Percentiles rank a stretch among this genome's conserved stretches.
Evolutionary conservation across 2,797 vertebrate genomes (phyloP).

Genomic region (Cirrhinus molitorella): DNA sequence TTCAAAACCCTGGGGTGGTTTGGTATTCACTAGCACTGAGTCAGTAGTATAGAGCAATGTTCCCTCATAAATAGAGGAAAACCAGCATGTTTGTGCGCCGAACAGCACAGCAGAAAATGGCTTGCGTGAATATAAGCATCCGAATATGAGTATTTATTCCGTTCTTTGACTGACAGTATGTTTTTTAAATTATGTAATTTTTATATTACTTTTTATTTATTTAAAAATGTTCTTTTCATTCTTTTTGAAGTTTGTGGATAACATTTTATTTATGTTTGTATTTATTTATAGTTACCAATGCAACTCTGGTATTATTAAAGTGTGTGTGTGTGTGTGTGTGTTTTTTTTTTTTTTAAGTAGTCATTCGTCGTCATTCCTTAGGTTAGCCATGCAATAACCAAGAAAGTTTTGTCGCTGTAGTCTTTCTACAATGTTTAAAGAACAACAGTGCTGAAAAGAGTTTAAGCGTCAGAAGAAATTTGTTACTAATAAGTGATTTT

Average conservation of each 20-base stretch:
- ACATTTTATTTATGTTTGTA: too few species aligned
- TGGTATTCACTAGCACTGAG: conserved; percentile 19
- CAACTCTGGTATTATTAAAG: too few species aligned
- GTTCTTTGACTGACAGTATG: background rate
- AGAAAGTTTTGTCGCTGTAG: background rate
- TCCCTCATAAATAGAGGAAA: conserved; percentile 1
- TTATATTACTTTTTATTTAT: background rate
- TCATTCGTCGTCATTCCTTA: too few species aligned
- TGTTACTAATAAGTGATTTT: too few species aligned
- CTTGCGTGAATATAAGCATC: background rate
- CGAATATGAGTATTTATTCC: background rate
- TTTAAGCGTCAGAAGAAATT: too few species aligned
- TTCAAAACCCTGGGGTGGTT: conserved; percentile 14
- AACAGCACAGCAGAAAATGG: background rate
- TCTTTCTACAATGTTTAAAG: background rate
- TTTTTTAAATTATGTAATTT: background rate
- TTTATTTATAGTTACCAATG: too few species aligned
- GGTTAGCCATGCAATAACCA: background rate
- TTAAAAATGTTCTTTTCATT: background rate
- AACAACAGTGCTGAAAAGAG: too few species aligned
- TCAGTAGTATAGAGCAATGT: background rate
- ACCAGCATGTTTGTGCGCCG: background rate
- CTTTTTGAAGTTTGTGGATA: background rate
- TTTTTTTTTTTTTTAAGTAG: too few species aligned
- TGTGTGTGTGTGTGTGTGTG: too few species aligned